Percentiles rank a stretch among this genome's conserved stretches.
Conservation (phyloP, 2,888 invertebrate genomes). For the Hypomecis punctinalis region DNA sequence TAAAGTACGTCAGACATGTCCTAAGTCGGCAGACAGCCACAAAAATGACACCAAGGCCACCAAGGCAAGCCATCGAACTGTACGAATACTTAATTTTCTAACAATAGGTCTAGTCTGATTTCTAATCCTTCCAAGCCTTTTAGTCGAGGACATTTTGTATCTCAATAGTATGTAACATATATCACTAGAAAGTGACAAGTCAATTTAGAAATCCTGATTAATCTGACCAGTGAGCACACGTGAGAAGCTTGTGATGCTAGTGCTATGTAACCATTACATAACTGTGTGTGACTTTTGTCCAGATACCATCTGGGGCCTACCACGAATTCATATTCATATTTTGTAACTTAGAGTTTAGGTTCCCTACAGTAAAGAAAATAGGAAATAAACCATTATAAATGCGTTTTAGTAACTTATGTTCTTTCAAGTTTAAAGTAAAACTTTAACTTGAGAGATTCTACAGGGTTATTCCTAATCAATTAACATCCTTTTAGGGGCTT, state of each 20-base stretch:
- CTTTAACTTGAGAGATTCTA: too few species aligned
- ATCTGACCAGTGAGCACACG: conserved; percentile 32
- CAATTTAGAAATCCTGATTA: conserved; percentile 38
- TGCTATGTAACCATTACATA: conserved; percentile 37
- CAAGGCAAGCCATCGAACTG: too few species aligned
- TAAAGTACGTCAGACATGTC: too few species aligned
- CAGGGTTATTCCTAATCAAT: too few species aligned
- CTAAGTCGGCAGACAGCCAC: too few species aligned
- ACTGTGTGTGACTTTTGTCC: conserved; percentile 18
- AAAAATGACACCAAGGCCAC: too few species aligned
- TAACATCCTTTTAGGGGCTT: too few species aligned
- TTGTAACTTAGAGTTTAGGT: too few species aligned
- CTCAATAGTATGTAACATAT: conserved; percentile 1
- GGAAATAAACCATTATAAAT: too few species aligned
- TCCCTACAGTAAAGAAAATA: neutral
- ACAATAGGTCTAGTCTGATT: neutral
- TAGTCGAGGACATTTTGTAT: neutral
- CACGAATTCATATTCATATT: neutral
- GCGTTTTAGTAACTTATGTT: too few species aligned
- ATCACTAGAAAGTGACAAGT: conserved; percentile 29
- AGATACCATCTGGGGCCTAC: conserved; percentile 37
- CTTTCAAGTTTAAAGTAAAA: too few species aligned
- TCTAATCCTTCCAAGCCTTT: conserved; percentile 1
- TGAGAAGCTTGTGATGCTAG: conserved; percentile 23
- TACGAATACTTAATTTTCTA: too few species aligned